Base-by-base conservation (phyloP, 1,140 invertebrate species). In the Calephelis nemesis region DNA sequence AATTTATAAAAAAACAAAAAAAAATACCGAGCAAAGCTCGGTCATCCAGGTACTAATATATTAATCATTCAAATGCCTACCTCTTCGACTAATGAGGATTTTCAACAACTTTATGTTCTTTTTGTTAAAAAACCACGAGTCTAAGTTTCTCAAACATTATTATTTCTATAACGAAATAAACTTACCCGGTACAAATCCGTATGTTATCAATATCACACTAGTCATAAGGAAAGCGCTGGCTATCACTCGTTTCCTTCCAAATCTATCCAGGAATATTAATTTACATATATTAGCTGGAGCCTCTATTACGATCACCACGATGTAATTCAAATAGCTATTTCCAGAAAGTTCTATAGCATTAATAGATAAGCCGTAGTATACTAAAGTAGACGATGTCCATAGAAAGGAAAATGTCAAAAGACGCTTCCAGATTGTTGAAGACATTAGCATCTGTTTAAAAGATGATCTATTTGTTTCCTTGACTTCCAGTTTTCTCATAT, bases 351-450 rank as follows among this genome's bases (percentile, higher is more conserved):
- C 93, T 69, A 94, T 94, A 0, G 95, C 93, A 66, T 95, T 95
- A 30, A 95, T 93, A 1, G 96, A 96, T 10, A 97, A 84, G 2
- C 96, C 97, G 74, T 97, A 97, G 82, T 97, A 97, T 5, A 97
- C 94, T 67, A 97, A 93, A 12, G 95, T 94, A 69, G 94, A 95
- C 1, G 95, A 93, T 6, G 95, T 92, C 95, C 94, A 96, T 72
- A 93, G 95, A 75, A 95, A 94, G 40, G 93, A 95, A 67, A 95
- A 95, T 42, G 94, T 94, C 15, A 94, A 87, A 39, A 96, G 88
- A 65, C 95, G 92, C 78, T 95, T 93, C 85, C 95, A 87, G 71
- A 94, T 93, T 68, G 93, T 92, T 0, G 87, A 77, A 4, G 94
- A 91, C 73, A 93, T 92, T 10, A 95, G 90, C 5, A 95, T 85